Evolutionary conservation across 2,888 invertebrate species (phyloP), one percentile per base, ranked within the genome.

Genomic region (Lithophane leautieri): DNA sequence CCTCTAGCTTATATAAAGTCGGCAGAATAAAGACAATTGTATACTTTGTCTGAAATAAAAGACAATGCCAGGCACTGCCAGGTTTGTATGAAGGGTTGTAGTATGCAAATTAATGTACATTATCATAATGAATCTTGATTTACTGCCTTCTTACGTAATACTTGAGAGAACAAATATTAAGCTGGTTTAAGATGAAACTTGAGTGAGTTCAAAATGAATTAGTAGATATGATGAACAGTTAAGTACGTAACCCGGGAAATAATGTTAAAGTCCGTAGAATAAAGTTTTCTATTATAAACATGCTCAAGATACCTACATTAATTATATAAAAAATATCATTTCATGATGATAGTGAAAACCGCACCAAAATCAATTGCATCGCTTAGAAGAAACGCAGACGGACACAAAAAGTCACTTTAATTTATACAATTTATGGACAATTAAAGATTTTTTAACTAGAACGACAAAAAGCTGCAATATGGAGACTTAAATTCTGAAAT

Each of bases 111-210:
- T 25, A 50, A 52, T 44, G 40, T 58, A 81, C 76, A 82, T 82
- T 82, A 82, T 54, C 84, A 82, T 82, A 82, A 84, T 84, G 76
- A 84, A 84, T 68, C 61, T 69, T 81, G 76, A 82, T 82, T 84
- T 76, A 84, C 68, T 63, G 73, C 54, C 60, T 60, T 70, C 81
- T 80, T 67, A 62, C 40, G 66, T 40, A 62, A 63, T 66, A 61
- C 71, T 70, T 42, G n/a, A 40, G 69, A 52, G 19, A 84, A 76
- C 74, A 83, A 82, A 70, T 84, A 61, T 66, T 68, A 74, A 70
- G 84, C 60, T 61, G 61, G 56, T 67, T 42, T 70, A 50, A 34
- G 40, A 61, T 34, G 66, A 69, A 34, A 58, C 42, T 62, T 28
- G 78, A 47, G 28, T 47, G 44, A 14, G 50, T 65, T 67, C 58